Conservation (phyloP, 2,113 vertebrate genomes). For the Platysteira castanea region DNA sequence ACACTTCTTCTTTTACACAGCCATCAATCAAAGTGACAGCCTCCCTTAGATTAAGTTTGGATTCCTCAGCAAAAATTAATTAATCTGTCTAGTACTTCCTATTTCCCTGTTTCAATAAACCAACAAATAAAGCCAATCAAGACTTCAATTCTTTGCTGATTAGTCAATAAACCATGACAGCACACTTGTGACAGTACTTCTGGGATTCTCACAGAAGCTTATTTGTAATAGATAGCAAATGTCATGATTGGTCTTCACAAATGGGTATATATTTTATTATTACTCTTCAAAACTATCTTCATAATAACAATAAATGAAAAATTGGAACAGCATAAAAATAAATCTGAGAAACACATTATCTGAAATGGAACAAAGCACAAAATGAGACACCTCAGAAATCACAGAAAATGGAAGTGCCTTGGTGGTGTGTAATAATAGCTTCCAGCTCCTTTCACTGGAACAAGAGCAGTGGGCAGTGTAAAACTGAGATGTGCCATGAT, state of each 20-base stretch:
- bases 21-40: conserved; percentile 88
- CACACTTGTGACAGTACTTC: conserved; percentile 37
- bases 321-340: background rate
- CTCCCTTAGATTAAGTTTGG: conserved; percentile 78
- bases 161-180: conserved; percentile 74
- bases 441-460: background rate
- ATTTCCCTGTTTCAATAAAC: conserved; percentile 85
- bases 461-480: background rate
- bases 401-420: background rate
- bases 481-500: background rate
- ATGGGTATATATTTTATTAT: background rate
- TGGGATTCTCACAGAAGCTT: conserved; percentile 3
- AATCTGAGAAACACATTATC: background rate
- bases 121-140: conserved; percentile 90
- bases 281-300: background rate
- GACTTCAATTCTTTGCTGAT: conserved; percentile 91
- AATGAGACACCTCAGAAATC: background rate
- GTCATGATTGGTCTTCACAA: background rate
- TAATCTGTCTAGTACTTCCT: conserved; percentile 88
- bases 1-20: conserved; percentile 68
- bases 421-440: background rate
- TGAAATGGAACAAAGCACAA: background rate
- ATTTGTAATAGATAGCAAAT: conserved; percentile 20
- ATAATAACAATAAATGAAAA: background rate
- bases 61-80: conserved; percentile 88